Percentiles rank a stretch among this genome's conserved stretches.
Conservation (phyloP, 2,113 vertebrate species). For the Aleadryas rufinucha region DNA sequence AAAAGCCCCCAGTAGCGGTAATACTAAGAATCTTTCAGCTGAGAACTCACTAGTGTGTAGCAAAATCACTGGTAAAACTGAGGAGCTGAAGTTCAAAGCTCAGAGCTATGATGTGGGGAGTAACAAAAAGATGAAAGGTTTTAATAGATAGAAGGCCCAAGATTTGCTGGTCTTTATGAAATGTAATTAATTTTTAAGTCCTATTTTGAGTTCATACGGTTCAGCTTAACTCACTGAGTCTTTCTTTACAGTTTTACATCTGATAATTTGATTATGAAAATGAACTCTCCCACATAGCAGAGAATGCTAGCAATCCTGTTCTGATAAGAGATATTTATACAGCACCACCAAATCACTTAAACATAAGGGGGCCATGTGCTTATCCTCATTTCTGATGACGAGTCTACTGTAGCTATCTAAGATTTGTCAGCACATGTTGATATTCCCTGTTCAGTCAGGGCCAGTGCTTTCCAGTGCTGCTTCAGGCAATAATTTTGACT, state of each 20-base stretch:
- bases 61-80: not conserved
- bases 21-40: not conserved
- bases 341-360: not conserved
- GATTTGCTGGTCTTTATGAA: not conserved
- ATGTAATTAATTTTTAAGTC: not conserved
- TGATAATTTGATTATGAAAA: conserved; percentile 7
- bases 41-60: not conserved
- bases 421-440: not conserved
- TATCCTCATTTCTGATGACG: not conserved
- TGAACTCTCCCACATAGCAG: not conserved
- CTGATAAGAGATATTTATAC: conserved; percentile 37
- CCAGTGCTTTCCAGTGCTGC: not conserved
- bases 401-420: not conserved
- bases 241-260: not conserved
- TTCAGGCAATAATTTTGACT: not conserved
- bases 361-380: conserved; percentile 33
- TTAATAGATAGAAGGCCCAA: not conserved
- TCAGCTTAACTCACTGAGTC: not conserved
- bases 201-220: not conserved
- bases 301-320: conserved; percentile 51
- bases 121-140: conserved; percentile 14
- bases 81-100: not conserved
- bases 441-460: not conserved
- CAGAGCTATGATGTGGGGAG: not conserved
- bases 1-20: not conserved